Conservation (phyloP, 2,113 vertebrate species). For the Mesembrinibis cayennensis region DNA sequence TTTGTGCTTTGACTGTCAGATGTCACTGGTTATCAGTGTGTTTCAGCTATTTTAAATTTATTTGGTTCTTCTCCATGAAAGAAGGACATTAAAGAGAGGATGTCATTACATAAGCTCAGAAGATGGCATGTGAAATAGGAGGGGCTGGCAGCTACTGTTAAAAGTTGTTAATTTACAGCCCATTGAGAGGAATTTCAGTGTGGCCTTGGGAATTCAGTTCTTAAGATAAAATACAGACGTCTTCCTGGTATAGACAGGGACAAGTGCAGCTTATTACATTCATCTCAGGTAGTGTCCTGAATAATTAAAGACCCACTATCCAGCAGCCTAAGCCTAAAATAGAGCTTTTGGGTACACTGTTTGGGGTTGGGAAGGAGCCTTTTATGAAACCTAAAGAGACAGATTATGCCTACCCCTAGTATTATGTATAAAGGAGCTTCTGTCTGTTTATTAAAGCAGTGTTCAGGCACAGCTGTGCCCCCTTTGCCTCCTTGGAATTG, state of each 20-base stretch:
- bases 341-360: neutral
- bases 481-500: neutral
- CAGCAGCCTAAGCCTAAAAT: neutral
- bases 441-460: neutral
- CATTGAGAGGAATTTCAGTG: neutral
- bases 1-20: neutral
- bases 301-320: neutral
- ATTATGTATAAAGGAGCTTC: neutral
- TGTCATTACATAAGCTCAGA: neutral
- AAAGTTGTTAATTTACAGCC: neutral
- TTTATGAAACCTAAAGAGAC: neutral
- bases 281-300: neutral
- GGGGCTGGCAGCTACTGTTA: neutral
- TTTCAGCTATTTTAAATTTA: neutral
- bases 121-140: neutral
- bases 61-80: neutral
- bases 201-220: neutral
- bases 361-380: neutral
- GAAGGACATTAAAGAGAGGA: neutral
- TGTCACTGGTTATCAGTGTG: neutral
- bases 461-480: neutral
- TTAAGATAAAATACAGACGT: neutral
- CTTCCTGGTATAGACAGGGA: neutral
- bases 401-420: neutral
- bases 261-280: neutral